Evolutionary conservation across 2,888 invertebrate genomes (phyloP), one percentile per base, ranked within the genome.

Genomic region (Noctua pronuba): DNA sequence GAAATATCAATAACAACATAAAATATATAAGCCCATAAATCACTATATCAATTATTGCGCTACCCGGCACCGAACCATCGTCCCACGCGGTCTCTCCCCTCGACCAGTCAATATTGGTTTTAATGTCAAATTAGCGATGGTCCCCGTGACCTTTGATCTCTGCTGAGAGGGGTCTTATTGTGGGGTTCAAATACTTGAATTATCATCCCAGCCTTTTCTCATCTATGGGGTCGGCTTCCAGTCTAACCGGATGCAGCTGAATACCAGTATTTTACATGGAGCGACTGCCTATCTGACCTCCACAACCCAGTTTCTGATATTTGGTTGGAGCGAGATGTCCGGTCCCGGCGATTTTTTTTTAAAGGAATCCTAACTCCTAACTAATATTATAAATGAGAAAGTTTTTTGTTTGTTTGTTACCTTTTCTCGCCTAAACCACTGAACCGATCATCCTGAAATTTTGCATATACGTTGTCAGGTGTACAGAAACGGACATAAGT

Each of bases 111-210:
- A 82, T 86, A 86, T 86, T 84, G 83, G 87, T 79, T 80, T 68
- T 83, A 77, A 85, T 85, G 74, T 87, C 83, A 77, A 85, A 86
- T 86, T 87, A 86, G 86, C 55, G 77, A 69, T 73, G 24, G 46
- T 46, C 71, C 75, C 66, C 58, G 24, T 79, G 84, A 31, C 58
- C 76, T 73, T 41, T 80, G 84, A 84, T 84, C 73, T 13, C 7
- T 28, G 13, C 11, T 52, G 16, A 62, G 71, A 65, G 75, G 71
- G 72, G 44, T 21, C 24, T 16, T 3, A 35, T 2, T 3, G 58
- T 8, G n/a, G 49, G 60, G 73, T 31, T 46, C 24, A 69, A 41
- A 68, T 73, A 73, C 58, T 58, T n/a, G 5, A n/a, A n/a, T 5
- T n/a, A 55, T 11, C 13, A 13, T n/a, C 55, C n/a, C 5, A 55